phyloP scores from a whole-genome alignment of 2,113 vertebrate genomes.

The Campylorhamphus procurvoides region DNA sequence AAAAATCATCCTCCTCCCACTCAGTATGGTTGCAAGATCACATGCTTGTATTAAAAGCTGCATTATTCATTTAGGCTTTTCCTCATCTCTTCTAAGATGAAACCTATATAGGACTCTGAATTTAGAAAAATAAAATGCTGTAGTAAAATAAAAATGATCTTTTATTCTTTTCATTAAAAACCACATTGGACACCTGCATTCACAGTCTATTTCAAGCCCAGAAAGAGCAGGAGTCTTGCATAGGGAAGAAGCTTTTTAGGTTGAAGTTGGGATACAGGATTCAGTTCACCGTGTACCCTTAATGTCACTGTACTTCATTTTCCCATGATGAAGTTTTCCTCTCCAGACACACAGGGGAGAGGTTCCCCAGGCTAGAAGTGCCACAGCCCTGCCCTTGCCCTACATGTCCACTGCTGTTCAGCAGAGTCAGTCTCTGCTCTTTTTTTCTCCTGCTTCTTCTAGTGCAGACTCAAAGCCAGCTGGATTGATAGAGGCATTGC shows the following conservation, averaged over 20 bases:
- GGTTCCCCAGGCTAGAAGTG: background rate
- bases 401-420: background rate
- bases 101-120: background rate
- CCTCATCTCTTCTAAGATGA: background rate
- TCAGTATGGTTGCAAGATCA: background rate
- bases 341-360: background rate
- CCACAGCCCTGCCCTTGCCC: background rate
- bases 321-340: background rate
- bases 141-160: background rate
- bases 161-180: background rate
- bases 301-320: background rate
- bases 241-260: background rate
- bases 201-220: background rate
- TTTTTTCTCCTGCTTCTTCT: background rate
- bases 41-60: background rate
- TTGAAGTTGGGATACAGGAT: background rate
- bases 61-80: background rate
- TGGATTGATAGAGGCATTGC: background rate
- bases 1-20: background rate
- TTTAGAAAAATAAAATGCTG: background rate
- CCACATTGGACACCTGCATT: background rate
- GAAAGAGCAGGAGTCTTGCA: background rate
- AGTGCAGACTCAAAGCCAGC: background rate
- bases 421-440: background rate
- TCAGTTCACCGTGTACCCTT: background rate